Percentiles rank a stretch among this genome's conserved stretches.
phyloP scores from a whole-genome alignment of 2,797 vertebrate genomes.

The Trachops cirrhosus region DNA sequence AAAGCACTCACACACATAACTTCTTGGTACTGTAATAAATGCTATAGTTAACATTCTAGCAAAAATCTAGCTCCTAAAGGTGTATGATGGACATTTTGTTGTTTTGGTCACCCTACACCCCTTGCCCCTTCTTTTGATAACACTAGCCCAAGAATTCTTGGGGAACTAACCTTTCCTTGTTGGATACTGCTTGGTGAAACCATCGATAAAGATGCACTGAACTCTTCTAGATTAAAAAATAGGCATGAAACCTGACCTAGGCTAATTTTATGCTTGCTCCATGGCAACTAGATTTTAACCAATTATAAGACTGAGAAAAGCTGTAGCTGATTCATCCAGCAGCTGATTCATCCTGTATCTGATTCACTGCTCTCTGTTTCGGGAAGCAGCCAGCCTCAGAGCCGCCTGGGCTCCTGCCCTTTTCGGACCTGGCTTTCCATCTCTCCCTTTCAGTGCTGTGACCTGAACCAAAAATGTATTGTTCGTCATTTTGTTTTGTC shows the following conservation, averaged over 20 bases:
- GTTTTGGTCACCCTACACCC: neutral
- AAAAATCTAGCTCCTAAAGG: neutral
- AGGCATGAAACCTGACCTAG: neutral
- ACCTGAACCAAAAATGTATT: neutral
- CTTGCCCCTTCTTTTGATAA: neutral
- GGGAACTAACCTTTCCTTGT: neutral
- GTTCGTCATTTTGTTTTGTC: neutral
- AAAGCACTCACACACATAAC: neutral
- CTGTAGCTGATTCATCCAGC: neutral
- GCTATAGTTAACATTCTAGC: neutral
- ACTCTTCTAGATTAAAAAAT: constrained; percentile 19
- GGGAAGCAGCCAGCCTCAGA: neutral
- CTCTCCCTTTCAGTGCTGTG: neutral
- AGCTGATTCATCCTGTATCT: neutral
- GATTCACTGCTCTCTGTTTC: neutral
- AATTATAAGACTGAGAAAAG: neutral
- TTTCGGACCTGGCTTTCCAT: neutral
- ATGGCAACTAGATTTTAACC: constrained; percentile 33
- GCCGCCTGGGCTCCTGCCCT: neutral
- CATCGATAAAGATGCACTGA: neutral
- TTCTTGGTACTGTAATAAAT: neutral
- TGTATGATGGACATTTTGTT: neutral
- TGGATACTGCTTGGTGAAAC: neutral
- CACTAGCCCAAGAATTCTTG: neutral
- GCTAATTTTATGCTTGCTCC: constrained; percentile 33